Base-by-base conservation (phyloP, 2,113 vertebrate genomes). In the Chaetops frenatus region DNA sequence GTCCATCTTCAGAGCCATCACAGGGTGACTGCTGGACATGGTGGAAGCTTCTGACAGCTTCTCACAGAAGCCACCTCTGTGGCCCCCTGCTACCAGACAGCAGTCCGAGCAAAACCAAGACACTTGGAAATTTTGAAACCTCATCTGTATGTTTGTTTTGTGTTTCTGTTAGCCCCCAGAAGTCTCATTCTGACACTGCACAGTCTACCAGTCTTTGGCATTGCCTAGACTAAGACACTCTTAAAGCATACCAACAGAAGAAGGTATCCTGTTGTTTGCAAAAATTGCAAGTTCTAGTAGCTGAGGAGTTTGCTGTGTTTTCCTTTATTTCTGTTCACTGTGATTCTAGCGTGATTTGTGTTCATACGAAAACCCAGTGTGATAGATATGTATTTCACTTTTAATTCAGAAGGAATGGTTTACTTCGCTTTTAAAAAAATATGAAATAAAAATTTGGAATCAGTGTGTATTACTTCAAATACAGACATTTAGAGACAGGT, bases 1-100 rank as follows among this genome's bases (percentile, higher is more conserved):
- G 31, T 60, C 24, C 45, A 35, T 35, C 31, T 15, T 70, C 24
- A 42, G 44, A 60, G 35, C 29, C 29, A 5, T 29, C 44, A 40
- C 18, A 3, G 4, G 15, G 6, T n/a, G 23, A 5, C 19, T 58
- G 19, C 15, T 0, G 0, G 29, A 50, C 24, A 51, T 15, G 7
- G 36, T 19, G 31, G 31, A 51, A 82, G 15, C 24, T 60, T 50
- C 10, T 23, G 18, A 36, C 5, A 71, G 12, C 45, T 71, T 44
- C 36, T 29, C 10, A 29, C 16, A 71, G 31, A 3, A 31, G 8
- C 10, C 15, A 24, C 2, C 6, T 35, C 36, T 51, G 20, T 42
- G 21, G 4, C 5, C 2, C 8, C 6, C 21, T 0, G 0, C 12
- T 25, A 31, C 25, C 18, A n/a, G 29, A 67, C n/a, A 28, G 4